phyloP scores from a whole-genome alignment of 2,113 vertebrate species.

The Macquaria ambigua region DNA sequence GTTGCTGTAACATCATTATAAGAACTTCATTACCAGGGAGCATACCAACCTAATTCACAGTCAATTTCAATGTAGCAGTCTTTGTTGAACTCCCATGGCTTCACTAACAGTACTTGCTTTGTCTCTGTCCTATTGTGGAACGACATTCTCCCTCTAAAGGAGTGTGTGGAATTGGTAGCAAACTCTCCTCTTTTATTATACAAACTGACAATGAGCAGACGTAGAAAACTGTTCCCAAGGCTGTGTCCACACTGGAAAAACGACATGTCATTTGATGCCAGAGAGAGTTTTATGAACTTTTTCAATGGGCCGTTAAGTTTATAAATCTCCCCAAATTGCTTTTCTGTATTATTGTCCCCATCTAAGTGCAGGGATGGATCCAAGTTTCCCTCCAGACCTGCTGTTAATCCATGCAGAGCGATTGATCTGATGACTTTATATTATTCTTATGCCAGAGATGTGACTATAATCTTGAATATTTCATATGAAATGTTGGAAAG shows the following conservation, averaged over 20 bases:
- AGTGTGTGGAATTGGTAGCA: background rate
- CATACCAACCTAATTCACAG: background rate
- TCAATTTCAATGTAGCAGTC: background rate
- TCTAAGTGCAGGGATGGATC: slow-evolving; percentile 5
- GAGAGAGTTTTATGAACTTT: slow-evolving; percentile 12
- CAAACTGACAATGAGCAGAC: background rate
- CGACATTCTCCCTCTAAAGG: background rate
- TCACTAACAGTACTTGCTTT: background rate
- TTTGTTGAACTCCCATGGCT: background rate
- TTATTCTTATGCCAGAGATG: background rate
- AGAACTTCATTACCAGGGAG: background rate
- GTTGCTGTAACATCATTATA: background rate
- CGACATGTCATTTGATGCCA: background rate
- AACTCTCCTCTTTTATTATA: background rate
- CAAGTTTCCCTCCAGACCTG: slow-evolving; percentile 8
- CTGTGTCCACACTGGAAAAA: slow-evolving; percentile 11
- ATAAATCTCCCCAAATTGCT: background rate
- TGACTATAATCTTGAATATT: slow-evolving; percentile 14
- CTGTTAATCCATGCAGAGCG: background rate
- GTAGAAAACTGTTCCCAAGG: background rate
- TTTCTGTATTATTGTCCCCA: slow-evolving; percentile 1
- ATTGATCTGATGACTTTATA: background rate
- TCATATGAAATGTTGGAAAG: slow-evolving; percentile 19
- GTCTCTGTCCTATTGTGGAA: background rate
- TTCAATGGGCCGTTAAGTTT: background rate